phyloP scores from a whole-genome alignment of 2,113 vertebrate species.

The Pyrgilauda ruficollis region DNA sequence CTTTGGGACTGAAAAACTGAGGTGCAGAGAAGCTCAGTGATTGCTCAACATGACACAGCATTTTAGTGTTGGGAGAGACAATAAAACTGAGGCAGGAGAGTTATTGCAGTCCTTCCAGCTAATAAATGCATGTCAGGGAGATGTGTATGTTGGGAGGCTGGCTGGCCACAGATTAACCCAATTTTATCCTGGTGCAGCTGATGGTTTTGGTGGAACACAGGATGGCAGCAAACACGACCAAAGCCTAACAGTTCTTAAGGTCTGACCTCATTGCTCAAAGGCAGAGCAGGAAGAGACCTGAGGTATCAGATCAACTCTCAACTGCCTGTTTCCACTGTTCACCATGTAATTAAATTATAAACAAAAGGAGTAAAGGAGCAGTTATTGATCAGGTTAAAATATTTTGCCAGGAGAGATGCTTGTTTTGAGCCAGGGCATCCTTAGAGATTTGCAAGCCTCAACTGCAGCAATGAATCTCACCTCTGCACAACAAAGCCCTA shows the following conservation, averaged over 20 bases:
- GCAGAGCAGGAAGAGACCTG: not conserved
- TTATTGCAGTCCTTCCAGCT: not conserved
- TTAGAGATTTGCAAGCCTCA: not conserved
- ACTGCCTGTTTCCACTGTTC: not conserved
- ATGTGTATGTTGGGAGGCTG: rapidly evolving
- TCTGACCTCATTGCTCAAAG: not conserved
- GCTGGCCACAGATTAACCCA: not conserved
- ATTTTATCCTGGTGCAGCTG: not conserved
- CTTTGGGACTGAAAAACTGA: not conserved
- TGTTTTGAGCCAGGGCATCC: not conserved
- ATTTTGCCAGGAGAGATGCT: not conserved
- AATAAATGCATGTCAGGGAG: rapidly evolving
- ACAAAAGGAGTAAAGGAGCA: not conserved
- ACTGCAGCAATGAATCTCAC: not conserved
- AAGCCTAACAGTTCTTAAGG: not conserved
- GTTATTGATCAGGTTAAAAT: constrained; percentile 21
- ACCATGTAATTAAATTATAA: not conserved
- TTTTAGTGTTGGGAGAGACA: not conserved
- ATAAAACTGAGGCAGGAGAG: not conserved
- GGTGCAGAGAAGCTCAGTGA: not conserved
- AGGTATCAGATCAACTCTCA: not conserved
- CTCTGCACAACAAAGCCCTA: not conserved
- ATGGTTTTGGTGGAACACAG: not conserved
- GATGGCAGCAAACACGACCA: rapidly evolving
- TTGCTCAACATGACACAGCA: not conserved